Evolutionary conservation across 2,888 invertebrate species (phyloP).

Genomic region (Oscheius sp.): DNA sequence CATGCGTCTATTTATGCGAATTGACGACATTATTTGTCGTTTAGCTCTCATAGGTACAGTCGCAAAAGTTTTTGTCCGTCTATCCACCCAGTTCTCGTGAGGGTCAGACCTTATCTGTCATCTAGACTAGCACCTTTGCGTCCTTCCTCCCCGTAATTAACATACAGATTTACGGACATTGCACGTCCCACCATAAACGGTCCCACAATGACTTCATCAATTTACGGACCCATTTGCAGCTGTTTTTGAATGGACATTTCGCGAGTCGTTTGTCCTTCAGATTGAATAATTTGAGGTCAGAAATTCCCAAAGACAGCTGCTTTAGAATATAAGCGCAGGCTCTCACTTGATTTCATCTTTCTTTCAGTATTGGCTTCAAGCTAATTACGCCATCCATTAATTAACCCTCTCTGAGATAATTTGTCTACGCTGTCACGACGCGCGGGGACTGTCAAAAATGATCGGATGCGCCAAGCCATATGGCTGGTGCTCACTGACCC

Average conservation of each 20-base stretch:
- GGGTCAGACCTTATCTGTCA: slow-evolving; percentile 30
- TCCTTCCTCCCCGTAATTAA: slow-evolving; percentile 32
- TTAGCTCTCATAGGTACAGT: neutral
- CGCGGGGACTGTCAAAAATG: slow-evolving; percentile 5
- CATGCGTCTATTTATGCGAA: neutral
- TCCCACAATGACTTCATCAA: slow-evolving; percentile 27
- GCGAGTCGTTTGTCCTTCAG: slow-evolving; percentile 9
- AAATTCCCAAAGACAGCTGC: slow-evolving; percentile 11
- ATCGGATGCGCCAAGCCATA: slow-evolving; percentile 26
- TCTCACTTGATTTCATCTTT: neutral
- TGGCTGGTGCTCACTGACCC: slow-evolving; percentile 29
- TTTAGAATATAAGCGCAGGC: neutral
- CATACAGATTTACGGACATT: slow-evolving; percentile 28
- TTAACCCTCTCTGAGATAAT: neutral
- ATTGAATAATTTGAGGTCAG: slow-evolving; percentile 19
- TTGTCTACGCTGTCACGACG: slow-evolving; percentile 18
- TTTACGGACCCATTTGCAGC: slow-evolving; percentile 6
- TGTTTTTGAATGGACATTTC: slow-evolving; percentile 1
- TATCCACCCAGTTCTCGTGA: slow-evolving; percentile 16
- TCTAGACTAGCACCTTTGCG: slow-evolving; percentile 25
- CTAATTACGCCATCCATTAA: slow-evolving; percentile 5
- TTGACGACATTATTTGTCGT: neutral
- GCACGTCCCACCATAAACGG: slow-evolving; percentile 21
- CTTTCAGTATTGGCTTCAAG: neutral
- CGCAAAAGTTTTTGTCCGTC: neutral